Evolutionary conservation across 1,140 invertebrate genomes (phyloP).

Genomic region (Uloborus diversus): DNA sequence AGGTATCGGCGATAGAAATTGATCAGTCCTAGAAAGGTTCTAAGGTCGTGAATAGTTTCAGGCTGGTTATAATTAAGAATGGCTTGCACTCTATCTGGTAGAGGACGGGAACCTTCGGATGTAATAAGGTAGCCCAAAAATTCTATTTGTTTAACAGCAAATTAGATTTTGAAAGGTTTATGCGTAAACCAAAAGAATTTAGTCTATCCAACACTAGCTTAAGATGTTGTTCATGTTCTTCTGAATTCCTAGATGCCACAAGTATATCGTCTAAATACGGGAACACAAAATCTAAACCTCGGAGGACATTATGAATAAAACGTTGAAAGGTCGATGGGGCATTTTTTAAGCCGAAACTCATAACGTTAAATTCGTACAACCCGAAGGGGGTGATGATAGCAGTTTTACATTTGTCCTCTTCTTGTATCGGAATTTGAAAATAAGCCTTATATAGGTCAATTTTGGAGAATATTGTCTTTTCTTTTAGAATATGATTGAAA

Average conservation of each 20-base stretch:
- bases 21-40: slow-evolving; percentile 63
- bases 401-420: slow-evolving; percentile 62
- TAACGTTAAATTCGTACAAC: slow-evolving; percentile 6
- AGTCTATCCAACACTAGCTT: too few species aligned
- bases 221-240: slow-evolving; percentile 64
- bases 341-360: slow-evolving; percentile 60
- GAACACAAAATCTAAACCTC: slow-evolving; percentile 57
- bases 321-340: slow-evolving; percentile 67
- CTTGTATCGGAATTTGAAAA: slow-evolving; percentile 60
- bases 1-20: slow-evolving; percentile 66
- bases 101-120: slow-evolving; percentile 7
- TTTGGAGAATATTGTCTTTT: slow-evolving; percentile 57
- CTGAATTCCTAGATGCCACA: slow-evolving; percentile 62
- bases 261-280: slow-evolving; percentile 70
- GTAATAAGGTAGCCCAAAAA: slow-evolving; percentile 28
- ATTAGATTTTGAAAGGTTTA: slow-evolving; percentile 59
- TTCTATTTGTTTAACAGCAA: neutral
- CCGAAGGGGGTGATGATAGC: neutral
- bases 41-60: slow-evolving; percentile 61
- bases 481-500: slow-evolving; percentile 9
- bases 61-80: slow-evolving; percentile 61
- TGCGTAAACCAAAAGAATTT: too few species aligned
- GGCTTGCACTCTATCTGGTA: slow-evolving; percentile 18
- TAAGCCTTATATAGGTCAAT: slow-evolving; percentile 59
- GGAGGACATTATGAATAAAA: slow-evolving; percentile 46